phyloP scores from a whole-genome alignment of 2,797 vertebrate genomes.

The Anolis apletophallus region DNA sequence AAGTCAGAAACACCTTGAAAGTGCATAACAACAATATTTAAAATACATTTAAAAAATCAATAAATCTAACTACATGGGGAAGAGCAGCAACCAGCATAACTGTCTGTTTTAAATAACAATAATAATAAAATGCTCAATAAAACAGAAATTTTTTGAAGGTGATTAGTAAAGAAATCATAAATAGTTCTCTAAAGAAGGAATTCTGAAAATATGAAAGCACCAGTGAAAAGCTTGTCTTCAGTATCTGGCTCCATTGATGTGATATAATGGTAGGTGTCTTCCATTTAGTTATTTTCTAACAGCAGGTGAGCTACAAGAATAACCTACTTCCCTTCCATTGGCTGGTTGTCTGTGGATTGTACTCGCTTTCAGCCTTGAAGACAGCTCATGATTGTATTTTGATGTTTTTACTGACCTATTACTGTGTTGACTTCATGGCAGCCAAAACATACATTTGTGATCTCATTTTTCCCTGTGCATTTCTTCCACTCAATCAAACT shows the following conservation, averaged over 20 bases:
- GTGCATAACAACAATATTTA: too few species aligned
- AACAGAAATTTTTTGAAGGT: not conserved
- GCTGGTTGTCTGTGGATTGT: conserved; percentile 70
- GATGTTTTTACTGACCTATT: conserved; percentile 91
- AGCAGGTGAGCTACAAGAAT: conserved; percentile 39
- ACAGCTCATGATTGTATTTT: conserved; percentile 92
- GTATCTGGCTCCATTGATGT: not conserved
- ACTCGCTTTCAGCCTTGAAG: conserved; percentile 78
- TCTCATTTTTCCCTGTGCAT: conserved; percentile 80
- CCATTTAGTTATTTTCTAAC: conserved; percentile 28
- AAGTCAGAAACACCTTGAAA: too few species aligned
- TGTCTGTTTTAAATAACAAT: not conserved
- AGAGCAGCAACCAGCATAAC: too few species aligned
- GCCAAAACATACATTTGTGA: conserved; percentile 91
- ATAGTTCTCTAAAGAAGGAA: not conserved
- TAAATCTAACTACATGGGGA: too few species aligned
- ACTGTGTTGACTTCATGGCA: conserved; percentile 89
- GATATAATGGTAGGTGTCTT: not conserved
- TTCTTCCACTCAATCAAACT: conserved; percentile 84
- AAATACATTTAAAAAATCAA: too few species aligned
- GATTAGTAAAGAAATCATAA: not conserved
- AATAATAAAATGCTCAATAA: not conserved
- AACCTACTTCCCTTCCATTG: conserved; percentile 57
- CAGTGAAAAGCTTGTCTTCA: not conserved
- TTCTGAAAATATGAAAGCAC: not conserved